These are phyloP conservation scores for Lasius fuliginosus DNA, from an alignment of 2,888 invertebrate genomes.

Conservation along the genomic window DNA sequence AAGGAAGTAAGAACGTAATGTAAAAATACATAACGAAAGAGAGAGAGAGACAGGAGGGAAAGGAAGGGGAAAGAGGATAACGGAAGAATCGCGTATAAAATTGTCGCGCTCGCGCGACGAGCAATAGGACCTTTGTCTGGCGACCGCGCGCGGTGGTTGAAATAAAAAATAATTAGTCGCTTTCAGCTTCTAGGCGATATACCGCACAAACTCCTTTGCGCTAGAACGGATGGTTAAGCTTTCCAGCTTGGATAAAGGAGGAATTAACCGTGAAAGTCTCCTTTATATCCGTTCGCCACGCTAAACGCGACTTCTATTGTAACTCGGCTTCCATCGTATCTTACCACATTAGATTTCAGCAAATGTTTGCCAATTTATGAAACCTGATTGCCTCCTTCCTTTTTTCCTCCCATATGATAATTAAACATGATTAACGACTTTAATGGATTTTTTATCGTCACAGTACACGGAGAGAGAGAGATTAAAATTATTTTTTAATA, in stretches of 20 bases:
- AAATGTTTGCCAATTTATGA: slow-evolving; percentile 42
- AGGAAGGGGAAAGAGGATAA: neutral
- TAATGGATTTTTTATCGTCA: slow-evolving; percentile 4
- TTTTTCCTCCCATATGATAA: neutral
- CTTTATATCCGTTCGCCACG: slow-evolving; percentile 53
- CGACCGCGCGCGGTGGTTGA: slow-evolving; percentile 40
- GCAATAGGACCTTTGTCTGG: slow-evolving; percentile 53
- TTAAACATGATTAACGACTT: slow-evolving; percentile 35
- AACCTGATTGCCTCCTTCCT: neutral
- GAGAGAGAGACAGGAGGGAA: neutral
- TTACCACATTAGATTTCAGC: slow-evolving; percentile 29
- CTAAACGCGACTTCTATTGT: slow-evolving; percentile 48
- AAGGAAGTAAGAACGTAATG: slow-evolving; percentile 39
- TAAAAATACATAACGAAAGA: slow-evolving; percentile 34
- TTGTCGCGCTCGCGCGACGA: slow-evolving; percentile 50
- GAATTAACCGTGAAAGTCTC: slow-evolving; percentile 53
- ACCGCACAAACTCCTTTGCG: slow-evolving; percentile 41
- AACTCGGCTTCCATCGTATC: slow-evolving; percentile 20
- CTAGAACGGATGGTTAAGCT: slow-evolving; percentile 47
- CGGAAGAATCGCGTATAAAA: slow-evolving; percentile 52
- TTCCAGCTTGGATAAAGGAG: slow-evolving; percentile 50
- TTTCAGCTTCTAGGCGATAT: slow-evolving; percentile 44
- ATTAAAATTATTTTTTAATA: neutral
- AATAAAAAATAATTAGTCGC: slow-evolving; percentile 58
- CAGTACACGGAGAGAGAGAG: neutral